Evolutionary conservation across 2,888 invertebrate genomes (phyloP).

Genomic region (Drosophila formosana): DNA sequence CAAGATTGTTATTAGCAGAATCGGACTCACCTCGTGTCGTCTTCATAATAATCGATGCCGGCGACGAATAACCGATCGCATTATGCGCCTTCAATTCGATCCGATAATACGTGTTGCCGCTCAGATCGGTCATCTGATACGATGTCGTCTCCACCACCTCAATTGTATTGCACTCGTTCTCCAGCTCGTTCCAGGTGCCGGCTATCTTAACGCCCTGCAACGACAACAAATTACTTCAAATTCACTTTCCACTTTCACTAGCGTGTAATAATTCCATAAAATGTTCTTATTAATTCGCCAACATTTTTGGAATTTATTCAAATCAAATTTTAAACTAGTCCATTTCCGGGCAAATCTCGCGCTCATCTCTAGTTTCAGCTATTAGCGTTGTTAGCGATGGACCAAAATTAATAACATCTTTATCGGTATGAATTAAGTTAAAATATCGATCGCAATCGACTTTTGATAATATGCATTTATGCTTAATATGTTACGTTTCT

Average conservation of each 20-base stretch:
- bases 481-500: too few relatives aligned
- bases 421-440: too few relatives aligned
- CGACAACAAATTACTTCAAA: neutral
- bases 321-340: too few relatives aligned
- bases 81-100: conserved; percentile 95
- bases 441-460: too few relatives aligned
- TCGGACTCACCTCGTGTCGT: conserved; percentile 94
- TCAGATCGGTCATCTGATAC: conserved; percentile 89
- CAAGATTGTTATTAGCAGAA: conserved; percentile 85
- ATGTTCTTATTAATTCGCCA: too few relatives aligned
- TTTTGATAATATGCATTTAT: too few relatives aligned
- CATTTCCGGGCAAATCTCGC: too few relatives aligned
- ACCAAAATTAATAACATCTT: too few relatives aligned
- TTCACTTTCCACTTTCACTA: neutral
- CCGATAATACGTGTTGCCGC: conserved; percentile 92
- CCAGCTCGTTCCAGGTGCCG: conserved; percentile 88
- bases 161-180: conserved; percentile 87
- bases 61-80: conserved; percentile 92
- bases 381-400: too few relatives aligned
- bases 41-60: conserved; percentile 92
- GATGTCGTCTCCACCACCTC: conserved; percentile 88
- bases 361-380: too few relatives aligned
- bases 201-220: conserved; percentile 88
- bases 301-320: too few relatives aligned
- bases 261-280: too few relatives aligned